Base-by-base conservation (phyloP, 2,797 vertebrate species). In the Glyptemys insculpta region DNA sequence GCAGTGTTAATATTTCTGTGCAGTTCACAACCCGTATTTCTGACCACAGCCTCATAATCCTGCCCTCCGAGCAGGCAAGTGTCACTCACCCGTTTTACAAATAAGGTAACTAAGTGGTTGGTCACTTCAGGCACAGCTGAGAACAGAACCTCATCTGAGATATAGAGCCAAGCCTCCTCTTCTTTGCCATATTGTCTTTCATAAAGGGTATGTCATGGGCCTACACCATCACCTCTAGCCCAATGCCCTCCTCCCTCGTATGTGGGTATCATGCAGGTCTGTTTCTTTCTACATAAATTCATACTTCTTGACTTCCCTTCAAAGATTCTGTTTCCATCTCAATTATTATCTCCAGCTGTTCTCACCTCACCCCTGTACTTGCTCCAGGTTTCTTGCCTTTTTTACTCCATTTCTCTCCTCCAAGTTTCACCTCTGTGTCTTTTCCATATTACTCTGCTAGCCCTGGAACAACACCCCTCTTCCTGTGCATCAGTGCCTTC, bases 401-500 rank as follows among this genome's bases (percentile, higher is more conserved):
- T 27, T 76, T 27, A 44, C 41, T 76, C 11, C 10, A 41, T 76
- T 76, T 76, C 72, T 47, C 44, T 15, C 44, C 44, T 47, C 41
- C 25, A 27, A 25, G 44, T 78, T 27, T 78, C 14, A 78, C 14
- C 44, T 9, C 49, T 49, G 44, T 49, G 27, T 2, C 7, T 78
- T 78, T 47, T 29, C 27, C 44, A 18, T 31, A 78, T 10, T 81
- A 16, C 0, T 62, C 91, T 95, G 37, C 21, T 68, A 90, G 34
- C 54, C 27, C 23, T 41, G 56, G 12, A 15, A 23, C 12, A 23
- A 78, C 16, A 59, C 7, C 15, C n/a, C 5, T 34, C 29, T 50
- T 86, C 10, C 86, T 80, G 84, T 96, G 92, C 80, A 90, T 87
- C 93, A 94, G 34, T 41, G 72, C 31, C 54, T 91, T 93, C 52